Percentiles rank a stretch among this genome's conserved stretches.
These are phyloP conservation scores for Apogon talboti DNA, from an alignment of 2,797 vertebrate species.

Conservation along the genomic window DNA sequence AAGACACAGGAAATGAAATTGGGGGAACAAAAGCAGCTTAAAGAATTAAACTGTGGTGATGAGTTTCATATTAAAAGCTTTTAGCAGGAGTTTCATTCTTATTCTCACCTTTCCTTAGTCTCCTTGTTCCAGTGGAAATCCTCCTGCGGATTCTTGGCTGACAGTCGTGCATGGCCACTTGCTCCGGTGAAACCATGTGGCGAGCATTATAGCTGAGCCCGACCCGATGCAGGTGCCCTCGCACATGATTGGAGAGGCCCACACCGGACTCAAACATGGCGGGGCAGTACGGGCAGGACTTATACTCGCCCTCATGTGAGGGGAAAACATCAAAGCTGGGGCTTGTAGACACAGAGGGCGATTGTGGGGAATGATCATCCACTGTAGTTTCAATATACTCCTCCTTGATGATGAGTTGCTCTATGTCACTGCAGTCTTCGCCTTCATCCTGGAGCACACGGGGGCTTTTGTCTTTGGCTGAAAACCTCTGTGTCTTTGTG, in stretches of 20 bases:
- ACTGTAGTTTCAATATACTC: slow-evolving; percentile 60
- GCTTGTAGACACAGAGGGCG: slow-evolving; percentile 75
- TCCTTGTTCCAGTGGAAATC: slow-evolving; percentile 81
- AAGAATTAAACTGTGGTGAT: not conserved
- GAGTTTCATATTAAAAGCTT: not conserved
- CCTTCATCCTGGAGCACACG: slow-evolving; percentile 41
- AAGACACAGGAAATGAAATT: too few species aligned
- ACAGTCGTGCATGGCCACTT: slow-evolving; percentile 91
- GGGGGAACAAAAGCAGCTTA: too few species aligned
- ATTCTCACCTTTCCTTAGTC: slow-evolving; percentile 89
- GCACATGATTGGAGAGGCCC: slow-evolving; percentile 93
- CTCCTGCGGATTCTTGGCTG: slow-evolving; percentile 91
- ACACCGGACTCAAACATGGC: slow-evolving; percentile 94
- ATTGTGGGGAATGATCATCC: slow-evolving; percentile 76
- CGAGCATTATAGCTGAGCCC: slow-evolving; percentile 93
- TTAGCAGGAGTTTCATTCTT: not conserved
- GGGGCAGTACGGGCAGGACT: slow-evolving; percentile 91
- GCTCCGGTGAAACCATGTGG: slow-evolving; percentile 93
- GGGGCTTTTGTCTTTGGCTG: slow-evolving; percentile 61
- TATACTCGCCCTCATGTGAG: slow-evolving; percentile 85
- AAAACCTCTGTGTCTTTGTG: slow-evolving; percentile 63
- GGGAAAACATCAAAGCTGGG: slow-evolving; percentile 80
- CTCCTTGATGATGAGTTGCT: slow-evolving; percentile 79
- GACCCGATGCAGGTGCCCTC: slow-evolving; percentile 93
- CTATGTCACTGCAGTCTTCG: slow-evolving; percentile 71